Percentiles rank a stretch among this genome's conserved stretches.
These are phyloP conservation scores for Boloria selene DNA, from an alignment of 2,888 invertebrate species.

Conservation along the genomic window DNA sequence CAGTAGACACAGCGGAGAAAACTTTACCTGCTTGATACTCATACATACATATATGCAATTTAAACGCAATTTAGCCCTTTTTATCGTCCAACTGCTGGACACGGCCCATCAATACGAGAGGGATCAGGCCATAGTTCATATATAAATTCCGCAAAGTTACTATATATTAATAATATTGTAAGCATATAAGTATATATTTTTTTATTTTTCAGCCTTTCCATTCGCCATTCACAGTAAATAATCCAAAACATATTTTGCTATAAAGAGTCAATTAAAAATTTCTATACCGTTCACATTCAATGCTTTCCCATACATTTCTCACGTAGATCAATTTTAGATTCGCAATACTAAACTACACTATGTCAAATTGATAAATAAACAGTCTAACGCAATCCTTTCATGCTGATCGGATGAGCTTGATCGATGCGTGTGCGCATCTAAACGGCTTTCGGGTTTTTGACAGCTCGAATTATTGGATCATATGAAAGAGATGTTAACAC, in stretches of 20 bases:
- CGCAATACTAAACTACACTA: constrained; percentile 60
- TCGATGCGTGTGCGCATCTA: constrained; percentile 58
- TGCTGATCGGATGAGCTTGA: constrained; percentile 59
- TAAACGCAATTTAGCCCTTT: no score
- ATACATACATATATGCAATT: no score
- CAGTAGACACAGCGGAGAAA: no score
- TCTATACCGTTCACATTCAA: background rate
- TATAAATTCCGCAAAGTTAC: no score
- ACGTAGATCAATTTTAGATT: constrained; percentile 70
- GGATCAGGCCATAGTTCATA: no score
- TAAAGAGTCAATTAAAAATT: constrained; percentile 15
- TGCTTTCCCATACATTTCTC: constrained; percentile 65
- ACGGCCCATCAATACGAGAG: no score
- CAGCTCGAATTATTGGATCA: constrained; percentile 26
- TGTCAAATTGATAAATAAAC: constrained; percentile 75
- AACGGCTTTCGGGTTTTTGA: constrained; percentile 49
- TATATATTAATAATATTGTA: no score
- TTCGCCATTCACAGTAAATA: no score
- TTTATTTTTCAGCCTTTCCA: no score
- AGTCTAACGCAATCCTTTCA: constrained; percentile 62
- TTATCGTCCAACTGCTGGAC: no score
- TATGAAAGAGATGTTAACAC: constrained; percentile 7
- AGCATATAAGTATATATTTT: no score
- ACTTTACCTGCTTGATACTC: no score
- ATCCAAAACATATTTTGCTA: constrained; percentile 12